Base-by-base conservation (phyloP, 1,140 invertebrate species). In the Neodiprion virginianus region DNA sequence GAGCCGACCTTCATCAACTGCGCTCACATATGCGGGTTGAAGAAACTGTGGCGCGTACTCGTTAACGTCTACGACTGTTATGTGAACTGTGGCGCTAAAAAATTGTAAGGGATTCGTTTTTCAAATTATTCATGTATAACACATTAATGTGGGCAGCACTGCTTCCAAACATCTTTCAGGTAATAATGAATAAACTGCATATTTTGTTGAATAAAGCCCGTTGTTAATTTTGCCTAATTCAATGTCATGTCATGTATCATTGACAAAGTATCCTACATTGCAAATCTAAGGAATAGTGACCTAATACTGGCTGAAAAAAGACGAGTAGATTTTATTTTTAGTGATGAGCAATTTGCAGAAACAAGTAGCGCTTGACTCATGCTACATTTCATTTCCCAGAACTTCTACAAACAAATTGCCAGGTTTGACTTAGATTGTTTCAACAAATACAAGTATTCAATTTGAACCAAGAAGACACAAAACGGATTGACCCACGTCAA, bases 61-160 rank as follows among this genome's bases (percentile, higher is more conserved):
- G 89, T 99, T 98, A 72, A 98, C 96, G 88, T 98, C 97, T 66
- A 95, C 93, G 71, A 99, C 97, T n/a, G 95, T 95, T 78, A 99
- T 96, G 87, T 97, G 95, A 50, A 99, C 96, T 74, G 96, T 96
- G 0, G 96, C 96, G 82, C 96, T 97, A 90, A 48, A 91, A 81
- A 86, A 84, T 86, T 78, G 82, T 79, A 77, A 21, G 53, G 71
- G 10, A 47, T 65, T 48, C 7, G 21, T 67, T 40, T 23, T 21
- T 5, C 28, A 40, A 40, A 40, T 40, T 65, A 65, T 65, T 1
- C 61, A 3, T 17, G 12, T 17, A 21, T 65, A 7, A 14, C 61
- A 65, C 17, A 5, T 65, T 65, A 14, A 14, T 65, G 4, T 14
- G 61, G 61, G 17, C 1, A 14, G 61, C 61, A 65, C 17, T 65